Percentiles rank a stretch among this genome's conserved stretches.
These are phyloP conservation scores for Campaea margaritaria DNA, from an alignment of 2,888 invertebrate species.

Conservation along the genomic window DNA sequence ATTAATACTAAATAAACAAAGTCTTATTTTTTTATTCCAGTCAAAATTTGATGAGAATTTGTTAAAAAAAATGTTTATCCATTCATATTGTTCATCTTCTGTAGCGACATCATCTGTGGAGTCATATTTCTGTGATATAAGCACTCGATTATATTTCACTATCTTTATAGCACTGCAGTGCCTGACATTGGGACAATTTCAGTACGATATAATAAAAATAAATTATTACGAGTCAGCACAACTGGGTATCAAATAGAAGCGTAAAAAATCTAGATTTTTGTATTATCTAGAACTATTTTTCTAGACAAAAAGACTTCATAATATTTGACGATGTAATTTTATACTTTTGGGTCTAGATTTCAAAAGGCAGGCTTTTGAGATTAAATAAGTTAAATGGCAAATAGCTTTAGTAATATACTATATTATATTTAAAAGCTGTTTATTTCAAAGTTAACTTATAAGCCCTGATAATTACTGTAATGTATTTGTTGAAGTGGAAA, in stretches of 20 bases:
- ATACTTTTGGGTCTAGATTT: conserved; percentile 7
- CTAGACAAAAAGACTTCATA: background rate
- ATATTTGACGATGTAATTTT: conserved; percentile 12
- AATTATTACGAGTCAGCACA: conserved; percentile 27
- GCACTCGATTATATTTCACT: conserved; percentile 31
- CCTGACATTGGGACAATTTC: conserved; percentile 24
- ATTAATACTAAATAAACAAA: too few species aligned
- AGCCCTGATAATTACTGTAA: too few species aligned
- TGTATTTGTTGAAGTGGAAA: too few species aligned
- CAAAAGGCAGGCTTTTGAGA: background rate
- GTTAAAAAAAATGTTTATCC: too few species aligned
- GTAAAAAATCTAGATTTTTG: conserved; percentile 1
- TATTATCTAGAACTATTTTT: too few species aligned
- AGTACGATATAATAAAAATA: conserved; percentile 26
- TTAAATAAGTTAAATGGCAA: too few species aligned
- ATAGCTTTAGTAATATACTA: too few species aligned
- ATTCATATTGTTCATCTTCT: background rate
- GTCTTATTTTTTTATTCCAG: too few species aligned
- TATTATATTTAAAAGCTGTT: too few species aligned
- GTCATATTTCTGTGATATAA: conserved; percentile 28
- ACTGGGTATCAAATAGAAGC: background rate
- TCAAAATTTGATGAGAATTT: too few species aligned
- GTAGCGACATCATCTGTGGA: background rate
- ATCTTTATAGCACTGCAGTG: conserved; percentile 32
- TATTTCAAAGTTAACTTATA: too few species aligned